Evolutionary conservation across 92 coral and sea anemone genomes (phyloP).

Genomic region (Porites cylindrica): DNA sequence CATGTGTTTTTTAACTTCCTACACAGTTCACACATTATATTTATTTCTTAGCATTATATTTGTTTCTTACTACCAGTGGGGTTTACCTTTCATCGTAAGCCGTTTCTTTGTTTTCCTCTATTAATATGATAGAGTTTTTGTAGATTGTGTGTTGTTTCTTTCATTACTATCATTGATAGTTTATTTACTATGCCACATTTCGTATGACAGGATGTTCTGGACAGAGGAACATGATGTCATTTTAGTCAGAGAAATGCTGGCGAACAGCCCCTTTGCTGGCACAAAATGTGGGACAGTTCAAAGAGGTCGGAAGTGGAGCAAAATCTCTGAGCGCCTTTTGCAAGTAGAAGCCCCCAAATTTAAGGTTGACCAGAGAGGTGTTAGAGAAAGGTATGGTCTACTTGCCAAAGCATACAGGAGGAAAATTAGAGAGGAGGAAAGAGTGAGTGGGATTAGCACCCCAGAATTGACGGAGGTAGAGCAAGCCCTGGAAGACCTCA

Average conservation of each 20-base stretch:
- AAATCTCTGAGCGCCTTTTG: conserved; percentile 27
- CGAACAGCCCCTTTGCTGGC: conserved; percentile 32
- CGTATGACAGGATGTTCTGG: conserved; percentile 22
- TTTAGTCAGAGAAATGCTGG: conserved; percentile 33
- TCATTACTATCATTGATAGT: conserved; percentile 27
- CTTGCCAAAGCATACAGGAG: not conserved
- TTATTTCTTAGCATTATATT: not conserved
- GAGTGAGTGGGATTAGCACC: not conserved
- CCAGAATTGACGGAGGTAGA: conserved; percentile 21
- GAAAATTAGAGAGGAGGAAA: no score
- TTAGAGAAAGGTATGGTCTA: conserved; percentile 9
- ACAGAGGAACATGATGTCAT: conserved; percentile 34
- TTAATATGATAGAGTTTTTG: conserved; percentile 12
- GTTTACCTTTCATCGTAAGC: conserved; percentile 21
- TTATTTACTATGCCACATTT: conserved; percentile 20
- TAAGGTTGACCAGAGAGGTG: conserved; percentile 31
- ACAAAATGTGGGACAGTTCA: conserved; percentile 10
- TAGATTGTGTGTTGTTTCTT: conserved; percentile 37
- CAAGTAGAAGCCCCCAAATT: conserved; percentile 36
- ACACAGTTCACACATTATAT: not conserved
- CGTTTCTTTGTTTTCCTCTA: conserved; percentile 24
- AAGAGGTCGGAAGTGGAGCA: not conserved
- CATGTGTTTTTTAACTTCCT: not conserved
- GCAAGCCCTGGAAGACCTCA: conserved; percentile 33
- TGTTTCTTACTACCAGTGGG: conserved; percentile 13